phyloP scores from a whole-genome alignment of 2,113 vertebrate species.

The Alethe diademata region DNA sequence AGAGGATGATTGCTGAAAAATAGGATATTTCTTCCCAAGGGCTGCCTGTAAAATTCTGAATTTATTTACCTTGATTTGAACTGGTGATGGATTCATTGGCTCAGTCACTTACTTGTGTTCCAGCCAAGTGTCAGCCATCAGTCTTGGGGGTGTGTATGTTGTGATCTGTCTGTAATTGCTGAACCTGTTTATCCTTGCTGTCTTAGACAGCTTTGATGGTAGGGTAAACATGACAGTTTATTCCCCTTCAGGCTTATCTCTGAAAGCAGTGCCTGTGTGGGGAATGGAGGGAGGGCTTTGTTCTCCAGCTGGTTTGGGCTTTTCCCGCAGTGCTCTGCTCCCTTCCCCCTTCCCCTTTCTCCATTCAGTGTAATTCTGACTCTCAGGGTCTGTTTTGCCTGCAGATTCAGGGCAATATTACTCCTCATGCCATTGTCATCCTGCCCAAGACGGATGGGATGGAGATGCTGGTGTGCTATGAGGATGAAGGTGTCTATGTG shows the following conservation, averaged over 20 bases:
- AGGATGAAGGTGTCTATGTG: slow-evolving; percentile 98
- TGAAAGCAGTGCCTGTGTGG: neutral
- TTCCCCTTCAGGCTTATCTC: slow-evolving; percentile 3
- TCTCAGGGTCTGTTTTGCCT: slow-evolving; percentile 4
- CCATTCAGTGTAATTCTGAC: slow-evolving; percentile 2
- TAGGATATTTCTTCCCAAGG: neutral
- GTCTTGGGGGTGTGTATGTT: neutral
- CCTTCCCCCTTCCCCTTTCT: neutral
- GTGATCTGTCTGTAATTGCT: neutral
- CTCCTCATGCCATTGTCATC: slow-evolving; percentile 98
- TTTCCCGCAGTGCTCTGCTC: slow-evolving; percentile 45
- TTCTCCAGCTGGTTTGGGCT: neutral
- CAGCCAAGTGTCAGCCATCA: slow-evolving; percentile 5
- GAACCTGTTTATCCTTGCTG: slow-evolving; percentile 19
- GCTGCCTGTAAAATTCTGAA: neutral
- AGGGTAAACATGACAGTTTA: neutral
- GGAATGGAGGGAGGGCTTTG: neutral
- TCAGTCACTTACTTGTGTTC: neutral
- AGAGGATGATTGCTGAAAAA: neutral
- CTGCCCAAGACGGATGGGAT: slow-evolving; percentile 98
- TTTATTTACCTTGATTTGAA: neutral
- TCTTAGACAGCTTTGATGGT: neutral
- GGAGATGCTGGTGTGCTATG: slow-evolving; percentile 99
- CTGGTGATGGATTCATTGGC: neutral
- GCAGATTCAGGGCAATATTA: slow-evolving; percentile 99